Evolutionary conservation across 1,140 invertebrate genomes (phyloP).

Genomic region (Globodera ellingtonae): DNA sequence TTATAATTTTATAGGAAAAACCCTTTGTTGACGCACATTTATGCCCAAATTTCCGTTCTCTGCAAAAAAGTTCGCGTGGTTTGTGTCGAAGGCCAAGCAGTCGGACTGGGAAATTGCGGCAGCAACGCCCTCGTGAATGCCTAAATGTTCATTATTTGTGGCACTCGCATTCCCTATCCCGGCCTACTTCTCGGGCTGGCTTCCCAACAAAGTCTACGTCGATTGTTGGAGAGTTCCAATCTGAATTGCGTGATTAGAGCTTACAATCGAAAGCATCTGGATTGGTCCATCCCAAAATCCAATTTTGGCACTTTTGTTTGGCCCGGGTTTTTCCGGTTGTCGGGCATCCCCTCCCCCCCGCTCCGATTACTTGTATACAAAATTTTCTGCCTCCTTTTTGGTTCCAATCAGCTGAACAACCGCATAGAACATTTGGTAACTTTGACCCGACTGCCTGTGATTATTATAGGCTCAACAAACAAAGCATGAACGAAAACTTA

Average conservation of each 20-base stretch:
- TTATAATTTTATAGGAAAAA: neutral
- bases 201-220: slow-evolving; percentile 93
- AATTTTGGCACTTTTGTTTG: too few relatives aligned
- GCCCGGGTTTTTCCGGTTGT: too few relatives aligned
- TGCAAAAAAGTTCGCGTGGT: slow-evolving; percentile 94
- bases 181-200: slow-evolving; percentile 82
- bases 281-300: too few relatives aligned
- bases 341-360: too few relatives aligned
- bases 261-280: too few relatives aligned
- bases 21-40: slow-evolving; percentile 76
- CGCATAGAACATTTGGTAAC: slow-evolving; percentile 97
- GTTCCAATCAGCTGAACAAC: slow-evolving; percentile 98
- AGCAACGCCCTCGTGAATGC: slow-evolving; percentile 96
- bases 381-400: slow-evolving; percentile 96
- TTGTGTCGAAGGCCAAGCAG: slow-evolving; percentile 97
- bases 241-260: slow-evolving; percentile 66
- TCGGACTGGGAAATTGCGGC: slow-evolving; percentile 97
- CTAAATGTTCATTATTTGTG: neutral
- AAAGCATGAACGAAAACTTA: slow-evolving; percentile 1
- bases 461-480: neutral
- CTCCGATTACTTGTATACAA: slow-evolving; percentile 81
- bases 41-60: slow-evolving; percentile 99
- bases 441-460: slow-evolving; percentile 76
- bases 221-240: slow-evolving; percentile 90
- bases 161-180: neutral